These are phyloP conservation scores for Strix aluco DNA, from an alignment of 2,113 vertebrate species.

Conservation along the genomic window DNA sequence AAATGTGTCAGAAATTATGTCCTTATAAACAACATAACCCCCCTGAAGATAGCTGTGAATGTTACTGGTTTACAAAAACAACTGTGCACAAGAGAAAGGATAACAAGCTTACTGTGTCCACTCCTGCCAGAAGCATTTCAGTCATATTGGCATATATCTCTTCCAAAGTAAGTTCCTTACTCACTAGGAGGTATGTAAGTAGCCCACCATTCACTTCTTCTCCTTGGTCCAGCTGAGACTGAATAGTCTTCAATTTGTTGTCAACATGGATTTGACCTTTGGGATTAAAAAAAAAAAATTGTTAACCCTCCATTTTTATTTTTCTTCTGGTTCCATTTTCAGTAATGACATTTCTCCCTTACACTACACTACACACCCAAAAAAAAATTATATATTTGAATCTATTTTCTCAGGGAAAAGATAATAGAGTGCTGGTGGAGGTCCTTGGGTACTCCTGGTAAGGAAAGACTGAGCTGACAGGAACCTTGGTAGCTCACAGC, in stretches of 20 bases:
- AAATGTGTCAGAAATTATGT: background rate
- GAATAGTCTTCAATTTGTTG: slow-evolving; percentile 80
- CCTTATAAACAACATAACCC: background rate
- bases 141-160: slow-evolving; percentile 93
- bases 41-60: background rate
- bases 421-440: background rate
- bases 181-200: slow-evolving; percentile 86
- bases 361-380: background rate
- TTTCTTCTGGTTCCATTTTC: background rate
- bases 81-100: background rate
- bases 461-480: background rate
- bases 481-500: background rate
- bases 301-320: background rate
- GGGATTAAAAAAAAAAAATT: slow-evolving; percentile 4
- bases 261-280: slow-evolving; percentile 88
- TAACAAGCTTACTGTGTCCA: slow-evolving; percentile 83
- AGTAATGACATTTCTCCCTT: background rate
- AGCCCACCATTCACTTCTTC: slow-evolving; percentile 83
- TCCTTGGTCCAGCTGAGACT: slow-evolving; percentile 75
- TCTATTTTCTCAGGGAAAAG: background rate
- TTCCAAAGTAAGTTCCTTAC: slow-evolving; percentile 86
- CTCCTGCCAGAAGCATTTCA: slow-evolving; percentile 93
- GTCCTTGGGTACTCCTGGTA: background rate
- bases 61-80: background rate
- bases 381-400: background rate